Base-by-base conservation (phyloP, 2,113 vertebrate species). In the Amia ocellicauda region DNA sequence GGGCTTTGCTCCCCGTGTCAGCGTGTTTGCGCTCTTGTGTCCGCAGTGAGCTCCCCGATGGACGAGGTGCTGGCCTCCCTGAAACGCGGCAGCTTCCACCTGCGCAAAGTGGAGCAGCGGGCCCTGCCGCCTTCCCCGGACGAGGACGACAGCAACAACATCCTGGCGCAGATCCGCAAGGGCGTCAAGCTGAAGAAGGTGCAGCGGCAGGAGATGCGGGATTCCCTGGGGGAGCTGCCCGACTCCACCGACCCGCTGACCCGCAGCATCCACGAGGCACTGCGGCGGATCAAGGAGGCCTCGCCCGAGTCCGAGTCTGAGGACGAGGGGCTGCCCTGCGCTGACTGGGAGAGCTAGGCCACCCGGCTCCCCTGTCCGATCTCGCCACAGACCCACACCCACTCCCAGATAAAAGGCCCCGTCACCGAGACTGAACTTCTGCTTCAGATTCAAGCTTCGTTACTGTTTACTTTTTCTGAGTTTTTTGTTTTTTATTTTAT, bases 1-100 rank as follows among this genome's bases (percentile, higher is more conserved):
- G 57, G 9, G 2, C 20, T 40, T 17, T 31, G 5, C 23, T 56
- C 45, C 65, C 42, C 4, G n/a, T n/a, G n/a, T n/a, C n/a, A n/a
- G n/a, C 31, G 5, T 36, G 31, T 36, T 5, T 36, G 31, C 31
- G 7, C 36, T 14, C 20, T 78, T 80, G 20, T 69, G 69, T 62
- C 41, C 61, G 24, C 86, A 98, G 95, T 92, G 83, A 95, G 93
- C 71, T 98, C 96, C 3, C 97, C 97, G 0, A 99, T 99, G 97
- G 97, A 99, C 76, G 96, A 99, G 80, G 97, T 99, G 19, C 86
- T 99, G 81, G 95, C 93, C 68, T 98, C 96, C 7, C 88, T 99
- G 71, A 99, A 99, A 69, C 93, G 95, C 7, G 95, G 97, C 63
- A 95, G 94, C 58, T 99, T 98, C 85, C 96, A 97, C 73, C 86